Percentiles rank a stretch among this genome's conserved stretches.
Conservation (phyloP, 2,888 invertebrate species). For the Seira musarum region DNA sequence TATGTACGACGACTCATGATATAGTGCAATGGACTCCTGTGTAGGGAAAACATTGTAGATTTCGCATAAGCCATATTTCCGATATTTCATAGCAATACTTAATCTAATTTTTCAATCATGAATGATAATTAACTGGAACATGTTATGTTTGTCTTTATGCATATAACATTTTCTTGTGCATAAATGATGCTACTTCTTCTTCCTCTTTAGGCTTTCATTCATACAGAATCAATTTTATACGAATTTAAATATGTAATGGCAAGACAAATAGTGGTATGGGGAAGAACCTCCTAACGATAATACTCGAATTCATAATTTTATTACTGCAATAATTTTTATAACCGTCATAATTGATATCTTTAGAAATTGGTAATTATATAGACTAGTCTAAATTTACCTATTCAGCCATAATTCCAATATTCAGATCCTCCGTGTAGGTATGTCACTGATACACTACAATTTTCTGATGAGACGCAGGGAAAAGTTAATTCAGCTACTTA, state of each 20-base stretch:
- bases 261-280: slow-evolving; percentile 1
- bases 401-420: no score
- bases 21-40: no score
- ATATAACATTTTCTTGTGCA: slow-evolving; percentile 1
- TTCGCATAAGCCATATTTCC: no score
- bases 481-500: no score
- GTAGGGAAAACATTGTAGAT: no score
- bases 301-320: slow-evolving; percentile 16
- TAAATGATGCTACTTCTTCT: slow-evolving; percentile 31
- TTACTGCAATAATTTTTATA: no score
- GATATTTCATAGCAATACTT: slow-evolving; percentile 10
- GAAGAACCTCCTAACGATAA: not conserved
- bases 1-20: not conserved
- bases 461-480: no score
- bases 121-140: not conserved
- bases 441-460: no score
- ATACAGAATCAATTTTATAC: slow-evolving; percentile 24
- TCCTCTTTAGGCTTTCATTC: slow-evolving; percentile 42
- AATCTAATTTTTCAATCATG: slow-evolving; percentile 4
- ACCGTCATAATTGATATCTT: no score
- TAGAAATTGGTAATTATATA: no score
- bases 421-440: no score
- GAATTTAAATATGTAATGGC: not conserved
- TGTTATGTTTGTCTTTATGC: slow-evolving; percentile 1
- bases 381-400: no score